These are phyloP conservation scores for Hypomecis atomaria DNA, from an alignment of 2,888 invertebrate genomes.

Conservation along the genomic window DNA sequence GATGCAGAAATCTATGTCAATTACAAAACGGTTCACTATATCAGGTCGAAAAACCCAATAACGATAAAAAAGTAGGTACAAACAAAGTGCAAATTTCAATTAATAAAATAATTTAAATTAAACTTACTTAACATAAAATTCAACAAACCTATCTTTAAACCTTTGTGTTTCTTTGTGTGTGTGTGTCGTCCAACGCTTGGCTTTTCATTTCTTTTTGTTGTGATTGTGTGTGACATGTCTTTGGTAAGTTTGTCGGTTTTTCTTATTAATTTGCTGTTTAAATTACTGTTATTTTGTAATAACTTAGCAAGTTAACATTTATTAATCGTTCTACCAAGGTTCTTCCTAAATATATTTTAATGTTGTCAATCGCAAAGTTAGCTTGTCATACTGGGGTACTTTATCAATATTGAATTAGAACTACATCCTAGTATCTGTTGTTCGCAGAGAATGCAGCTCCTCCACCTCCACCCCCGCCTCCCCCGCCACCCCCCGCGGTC, in stretches of 20 bases:
- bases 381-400: too few species aligned
- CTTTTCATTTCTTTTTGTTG: slow-evolving; percentile 47
- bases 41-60: neutral
- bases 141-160: neutral
- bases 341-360: too few species aligned
- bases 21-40: neutral
- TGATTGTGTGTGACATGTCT: slow-evolving; percentile 32
- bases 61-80: neutral
- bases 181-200: slow-evolving; percentile 46
- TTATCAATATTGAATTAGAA: too few species aligned
- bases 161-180: slow-evolving; percentile 27
- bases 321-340: too few species aligned
- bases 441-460: slow-evolving; percentile 54
- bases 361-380: too few species aligned
- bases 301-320: too few species aligned
- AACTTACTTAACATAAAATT: too few species aligned
- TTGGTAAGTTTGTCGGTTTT: slow-evolving; percentile 44
- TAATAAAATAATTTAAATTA: too few species aligned
- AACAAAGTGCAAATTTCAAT: neutral
- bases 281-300: neutral
- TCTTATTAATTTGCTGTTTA: neutral
- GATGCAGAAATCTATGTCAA: neutral
- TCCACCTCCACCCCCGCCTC: slow-evolving; percentile 70
- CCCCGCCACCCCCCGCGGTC: slow-evolving; percentile 54
- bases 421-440: slow-evolving; percentile 1